Evolutionary conservation across 1,140 invertebrate genomes (phyloP).

Genomic region (Drosophila elegans): DNA sequence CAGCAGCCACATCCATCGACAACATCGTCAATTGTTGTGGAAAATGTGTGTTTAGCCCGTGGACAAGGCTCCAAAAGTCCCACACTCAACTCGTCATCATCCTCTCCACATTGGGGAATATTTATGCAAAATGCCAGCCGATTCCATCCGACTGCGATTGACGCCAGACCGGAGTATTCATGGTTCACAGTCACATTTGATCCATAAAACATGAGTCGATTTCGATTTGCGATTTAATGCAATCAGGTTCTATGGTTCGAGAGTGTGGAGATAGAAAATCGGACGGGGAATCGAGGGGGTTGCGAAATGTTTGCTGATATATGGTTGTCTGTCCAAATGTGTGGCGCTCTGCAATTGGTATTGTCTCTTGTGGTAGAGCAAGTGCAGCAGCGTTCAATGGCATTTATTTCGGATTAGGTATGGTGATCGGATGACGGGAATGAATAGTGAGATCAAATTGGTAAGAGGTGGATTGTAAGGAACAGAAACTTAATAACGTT

Average conservation of each 20-base stretch:
- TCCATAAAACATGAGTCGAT: constrained; percentile 77
- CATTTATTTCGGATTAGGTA: constrained; percentile 25
- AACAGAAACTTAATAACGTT: neutral
- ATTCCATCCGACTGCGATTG: constrained; percentile 11
- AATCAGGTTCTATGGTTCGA: constrained; percentile 28
- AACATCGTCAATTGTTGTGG: constrained; percentile 55
- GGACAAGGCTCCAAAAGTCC: constrained; percentile 48
- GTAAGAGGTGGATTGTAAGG: neutral
- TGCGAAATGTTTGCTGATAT: constrained; percentile 30
- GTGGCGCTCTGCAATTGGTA: constrained; percentile 28
- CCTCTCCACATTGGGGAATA: constrained; percentile 60
- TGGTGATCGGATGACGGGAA: constrained; percentile 10
- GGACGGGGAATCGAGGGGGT: neutral
- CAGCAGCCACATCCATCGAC: constrained; percentile 42
- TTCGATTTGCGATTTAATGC: constrained; percentile 48
- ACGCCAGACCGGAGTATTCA: constrained; percentile 48
- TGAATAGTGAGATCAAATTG: constrained; percentile 19
- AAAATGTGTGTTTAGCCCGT: constrained; percentile 63
- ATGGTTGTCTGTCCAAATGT: constrained; percentile 44
- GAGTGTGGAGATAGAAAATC: constrained; percentile 2
- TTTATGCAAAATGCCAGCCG: constrained; percentile 62
- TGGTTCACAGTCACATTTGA: constrained; percentile 58
- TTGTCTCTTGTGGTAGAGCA: constrained; percentile 10
- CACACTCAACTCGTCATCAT: constrained; percentile 49
- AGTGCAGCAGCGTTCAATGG: constrained; percentile 14